Evolutionary conservation across 2,113 vertebrate species (phyloP).

Genomic region (Sus scrofa): T2T-Sscrofa CM000824.6:175119001-175119500

Average conservation of each 20-base stretch:
- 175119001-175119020: not conserved
- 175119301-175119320: not conserved
- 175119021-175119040: not conserved
- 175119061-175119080: not conserved
- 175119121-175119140: not conserved
- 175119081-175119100: fast-evolving
- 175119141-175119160: not conserved
- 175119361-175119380: not conserved
- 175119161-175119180: not conserved
- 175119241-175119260: not conserved
- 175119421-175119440: not conserved
- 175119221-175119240: not conserved
- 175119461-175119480: not conserved
- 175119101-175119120: not conserved
- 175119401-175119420: constrained; percentile 6
- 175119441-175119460: not conserved
- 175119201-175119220: not conserved
- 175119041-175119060: not conserved
- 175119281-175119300: not conserved
- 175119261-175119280: not conserved
- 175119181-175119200: not conserved
- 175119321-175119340: not conserved
- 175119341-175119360: not conserved
- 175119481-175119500: not conserved
- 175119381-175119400: not conserved